phyloP scores from a whole-genome alignment of 2,113 vertebrate genomes.

The Spea multiplicata region DNA sequence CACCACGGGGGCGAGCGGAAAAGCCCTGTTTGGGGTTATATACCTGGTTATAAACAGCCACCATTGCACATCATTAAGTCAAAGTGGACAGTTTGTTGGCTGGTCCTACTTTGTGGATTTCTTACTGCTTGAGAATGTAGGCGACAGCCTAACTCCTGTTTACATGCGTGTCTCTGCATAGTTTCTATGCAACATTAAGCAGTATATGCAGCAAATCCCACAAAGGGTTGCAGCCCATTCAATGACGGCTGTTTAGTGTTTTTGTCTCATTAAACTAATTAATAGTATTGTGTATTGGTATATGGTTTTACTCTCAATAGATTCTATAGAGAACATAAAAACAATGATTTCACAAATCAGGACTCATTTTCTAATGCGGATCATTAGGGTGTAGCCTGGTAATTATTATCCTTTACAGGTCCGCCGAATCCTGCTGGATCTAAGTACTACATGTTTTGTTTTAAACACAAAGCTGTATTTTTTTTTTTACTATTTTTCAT shows the following conservation, averaged over 20 bases:
- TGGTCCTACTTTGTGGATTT: too few species aligned
- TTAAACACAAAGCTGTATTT: neutral
- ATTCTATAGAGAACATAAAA: neutral
- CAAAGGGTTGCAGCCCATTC: neutral
- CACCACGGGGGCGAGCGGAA: too few species aligned
- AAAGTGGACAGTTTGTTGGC: too few species aligned
- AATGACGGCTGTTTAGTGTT: neutral
- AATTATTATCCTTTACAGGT: too few species aligned
- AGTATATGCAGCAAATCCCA: neutral
- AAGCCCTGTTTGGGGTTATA: too few species aligned
- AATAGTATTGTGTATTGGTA: neutral
- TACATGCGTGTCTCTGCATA: neutral
- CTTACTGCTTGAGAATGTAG: too few species aligned
- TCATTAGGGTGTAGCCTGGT: too few species aligned
- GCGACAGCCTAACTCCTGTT: neutral
- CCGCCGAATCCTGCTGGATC: neutral
- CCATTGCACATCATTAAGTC: too few species aligned
- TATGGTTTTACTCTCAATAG: neutral
- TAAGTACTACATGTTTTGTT: conserved; percentile 19
- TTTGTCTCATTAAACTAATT: neutral
- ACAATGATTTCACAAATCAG: too few species aligned
- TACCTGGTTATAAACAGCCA: too few species aligned
- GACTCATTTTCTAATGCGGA: too few species aligned
- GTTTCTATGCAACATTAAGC: neutral
- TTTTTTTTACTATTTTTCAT: too few species aligned